Evolutionary conservation across 2,888 invertebrate species (phyloP).

Genomic region (Sesia apiformis): DNA sequence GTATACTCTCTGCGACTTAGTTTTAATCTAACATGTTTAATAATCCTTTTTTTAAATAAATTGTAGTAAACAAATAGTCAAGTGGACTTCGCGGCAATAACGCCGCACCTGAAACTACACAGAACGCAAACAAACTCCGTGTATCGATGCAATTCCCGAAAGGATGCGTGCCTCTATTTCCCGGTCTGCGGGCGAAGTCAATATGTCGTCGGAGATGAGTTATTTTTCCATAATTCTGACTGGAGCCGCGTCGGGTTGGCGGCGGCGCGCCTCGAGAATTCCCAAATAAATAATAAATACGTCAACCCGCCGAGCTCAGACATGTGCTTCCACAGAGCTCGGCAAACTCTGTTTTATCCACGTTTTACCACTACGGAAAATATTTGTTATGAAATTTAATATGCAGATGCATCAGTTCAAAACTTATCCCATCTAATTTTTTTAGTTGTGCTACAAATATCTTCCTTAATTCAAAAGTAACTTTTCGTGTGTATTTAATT

Average conservation of each 20-base stretch:
- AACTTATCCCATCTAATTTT: too few species aligned
- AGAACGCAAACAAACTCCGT: conserved; percentile 9
- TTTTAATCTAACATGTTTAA: too few species aligned
- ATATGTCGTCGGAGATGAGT: conserved; percentile 67
- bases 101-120: neutral
- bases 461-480: too few species aligned
- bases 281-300: conserved; percentile 74
- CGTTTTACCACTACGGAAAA: conserved; percentile 7
- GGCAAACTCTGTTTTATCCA: conserved; percentile 19
- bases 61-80: conserved; percentile 6
- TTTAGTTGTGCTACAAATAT: too few species aligned
- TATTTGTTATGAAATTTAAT: conserved; percentile 43
- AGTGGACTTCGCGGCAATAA: conserved; percentile 3
- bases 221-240: conserved; percentile 59
- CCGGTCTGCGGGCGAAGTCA: conserved; percentile 50
- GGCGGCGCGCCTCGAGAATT: conserved; percentile 42
- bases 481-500: too few species aligned
- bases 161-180: conserved; percentile 46
- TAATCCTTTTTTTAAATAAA: conserved; percentile 1
- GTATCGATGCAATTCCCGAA: conserved; percentile 57
- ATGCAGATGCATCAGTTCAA: conserved; percentile 16
- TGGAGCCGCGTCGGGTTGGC: conserved; percentile 11
- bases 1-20: too few species aligned
- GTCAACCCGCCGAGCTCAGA: conserved; percentile 32
- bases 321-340: conserved; percentile 22